Base-by-base conservation (phyloP, 2,888 invertebrate genomes). In the Drosophila prostipennis region DNA sequence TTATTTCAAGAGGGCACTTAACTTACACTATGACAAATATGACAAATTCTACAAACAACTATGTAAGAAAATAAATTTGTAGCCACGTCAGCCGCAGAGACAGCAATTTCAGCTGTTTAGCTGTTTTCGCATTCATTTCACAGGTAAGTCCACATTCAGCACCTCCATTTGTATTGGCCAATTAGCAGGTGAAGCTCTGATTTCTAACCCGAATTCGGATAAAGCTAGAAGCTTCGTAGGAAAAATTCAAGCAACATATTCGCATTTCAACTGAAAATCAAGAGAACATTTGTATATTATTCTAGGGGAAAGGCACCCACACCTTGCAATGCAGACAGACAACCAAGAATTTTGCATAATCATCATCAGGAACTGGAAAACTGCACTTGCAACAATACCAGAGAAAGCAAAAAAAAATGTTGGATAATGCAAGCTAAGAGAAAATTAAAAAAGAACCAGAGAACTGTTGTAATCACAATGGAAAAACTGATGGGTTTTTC, bases 141-240 rank as follows among this genome's bases (percentile, higher is more conserved):
- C 53, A 59, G 37, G 36, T 43, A 6, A 26, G 16, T 3, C 14
- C 16, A 43, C 58, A 58, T 5, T 34, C 19, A 29, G 16, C 29
- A 40, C 52, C 40, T 29, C 37, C n/a, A n/a, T 16, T 37, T n/a
- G 46, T 34, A 43, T 70, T 71, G 69, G 59, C 55, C 72, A 71
- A 72, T 71, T 71, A 71, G 71, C 73, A 61, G 23, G 32, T 13
- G 45, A 37, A 55, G 52, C 69, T 71, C 48, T 51, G 37, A 72
- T 72, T 72, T 70, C 59, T 34, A 55, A 13, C 39, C 45, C 54
- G 34, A 60, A 56, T 52, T 57, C 34, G 51, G 40, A 13, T 19
- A 16, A 53, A 42, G 39, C 61, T 10, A 16, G 26, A 72, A 71
- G 55, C 42, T 72, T 37, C 52, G n/a, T 36, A 49, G 23, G 59